These are phyloP conservation scores for Craterocephalus amniculus DNA, from an alignment of 2,797 vertebrate genomes.

Conservation along the genomic window DNA sequence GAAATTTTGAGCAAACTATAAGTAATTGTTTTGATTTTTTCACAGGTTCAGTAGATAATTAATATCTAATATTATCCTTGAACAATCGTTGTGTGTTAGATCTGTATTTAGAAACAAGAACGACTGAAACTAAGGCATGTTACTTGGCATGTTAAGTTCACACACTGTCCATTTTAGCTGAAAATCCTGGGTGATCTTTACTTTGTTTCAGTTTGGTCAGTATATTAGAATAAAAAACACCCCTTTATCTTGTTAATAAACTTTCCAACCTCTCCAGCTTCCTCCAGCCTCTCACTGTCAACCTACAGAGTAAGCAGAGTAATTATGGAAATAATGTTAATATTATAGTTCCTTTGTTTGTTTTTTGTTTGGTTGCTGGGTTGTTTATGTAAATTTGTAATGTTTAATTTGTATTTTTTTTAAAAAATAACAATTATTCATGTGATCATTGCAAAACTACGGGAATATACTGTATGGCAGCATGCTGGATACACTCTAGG, in stretches of 20 bases:
- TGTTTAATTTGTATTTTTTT: too few species aligned
- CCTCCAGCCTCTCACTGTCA: background rate
- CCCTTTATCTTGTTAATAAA: background rate
- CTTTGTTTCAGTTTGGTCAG: constrained; percentile 15
- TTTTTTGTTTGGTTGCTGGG: too few species aligned
- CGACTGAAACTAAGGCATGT: background rate
- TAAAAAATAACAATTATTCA: too few species aligned
- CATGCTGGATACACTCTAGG: too few species aligned
- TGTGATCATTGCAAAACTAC: too few species aligned
- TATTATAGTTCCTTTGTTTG: too few species aligned
- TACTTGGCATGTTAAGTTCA: constrained; percentile 17
- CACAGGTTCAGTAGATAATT: constrained; percentile 4
- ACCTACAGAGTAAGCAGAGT: too few species aligned
- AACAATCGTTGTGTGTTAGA: background rate
- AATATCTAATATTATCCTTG: constrained; percentile 3
- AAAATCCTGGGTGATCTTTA: constrained; percentile 13
- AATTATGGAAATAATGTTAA: too few species aligned
- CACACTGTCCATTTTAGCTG: constrained; percentile 22
- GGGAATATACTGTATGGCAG: too few species aligned
- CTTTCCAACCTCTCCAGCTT: background rate
- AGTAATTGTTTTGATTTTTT: constrained; percentile 6
- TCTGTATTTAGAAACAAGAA: constrained; percentile 21
- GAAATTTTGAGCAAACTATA: background rate
- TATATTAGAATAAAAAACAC: constrained; percentile 13
- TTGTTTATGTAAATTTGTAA: too few species aligned